Base-by-base conservation (phyloP, 53 echinoderm and acorn worm genomes). In the Crossaster papposus region DNA sequence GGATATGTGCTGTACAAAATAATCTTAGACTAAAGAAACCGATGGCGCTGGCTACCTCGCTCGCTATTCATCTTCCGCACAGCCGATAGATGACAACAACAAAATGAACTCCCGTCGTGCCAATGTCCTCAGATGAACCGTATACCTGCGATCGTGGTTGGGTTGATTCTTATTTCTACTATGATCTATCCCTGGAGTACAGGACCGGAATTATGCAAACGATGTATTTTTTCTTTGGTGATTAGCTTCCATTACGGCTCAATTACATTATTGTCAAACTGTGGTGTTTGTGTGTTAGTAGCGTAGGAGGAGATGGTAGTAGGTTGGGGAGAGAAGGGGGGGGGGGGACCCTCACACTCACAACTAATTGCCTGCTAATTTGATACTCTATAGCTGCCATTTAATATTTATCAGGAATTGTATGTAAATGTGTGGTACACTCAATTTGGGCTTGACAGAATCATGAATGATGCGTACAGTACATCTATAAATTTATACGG, bases 161-260 rank as follows among this genome's bases (percentile, higher is more conserved):
- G 35, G 36, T 12, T 28, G 29, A 71, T 30, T 31, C 31, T 71
- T 34, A 34, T 65, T 11, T 1, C 58, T 58, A 30, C 73, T 15
- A 50, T 44, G 33, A 51, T 72, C 84, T 84, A 72, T 51, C 6
- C 52, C 2, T 9, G 44, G 33, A 84, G 84, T 71, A 82, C 68
- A 29, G 84, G 58, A 76, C 77, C 23, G 62, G 64, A 77, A 87
- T 87, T 87, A 87, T 87, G 87, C 77, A 87, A 77, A 87, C 76
- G 87, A 76, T 63, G 35, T 76, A 62, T 87, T 87, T n/a, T n/a
- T n/a, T 87, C 77, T 77, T 54, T 75, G 36, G 77, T 58, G 37
- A 30, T 24, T 28, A 54, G 54, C 18, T 77, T 87, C 87, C 75
- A 87, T 87, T 77, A 87, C 22, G 51, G 76, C 34, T 17, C 34